Conservation (phyloP, 2,797 vertebrate genomes). For the Neosilurus hyrtlii region DNA sequence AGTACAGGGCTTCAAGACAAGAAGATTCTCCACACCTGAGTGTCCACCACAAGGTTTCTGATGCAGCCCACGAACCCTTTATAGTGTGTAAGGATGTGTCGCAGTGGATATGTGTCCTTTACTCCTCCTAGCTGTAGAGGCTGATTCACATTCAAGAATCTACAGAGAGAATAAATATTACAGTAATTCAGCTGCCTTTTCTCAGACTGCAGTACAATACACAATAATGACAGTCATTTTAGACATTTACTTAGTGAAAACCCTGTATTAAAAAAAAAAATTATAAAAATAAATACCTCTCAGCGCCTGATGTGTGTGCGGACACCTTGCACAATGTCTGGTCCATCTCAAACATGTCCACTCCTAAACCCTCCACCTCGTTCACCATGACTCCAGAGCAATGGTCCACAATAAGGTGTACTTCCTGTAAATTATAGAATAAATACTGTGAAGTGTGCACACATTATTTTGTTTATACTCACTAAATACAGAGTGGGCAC, state of each 20-base stretch:
- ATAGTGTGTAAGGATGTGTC: constrained; percentile 61
- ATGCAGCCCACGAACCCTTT: constrained; percentile 82
- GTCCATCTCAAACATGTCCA: constrained; percentile 66
- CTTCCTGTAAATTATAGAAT: constrained; percentile 65
- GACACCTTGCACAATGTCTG: constrained; percentile 77
- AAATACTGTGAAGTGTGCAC: neutral
- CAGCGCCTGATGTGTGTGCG: constrained; percentile 74
- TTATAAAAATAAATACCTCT: constrained; percentile 71
- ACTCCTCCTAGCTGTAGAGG: constrained; percentile 86
- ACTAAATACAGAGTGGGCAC: neutral
- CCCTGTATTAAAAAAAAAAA: neutral
- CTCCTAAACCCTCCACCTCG: constrained; percentile 60
- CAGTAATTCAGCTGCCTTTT: neutral
- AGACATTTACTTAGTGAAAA: neutral
- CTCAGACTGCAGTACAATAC: neutral
- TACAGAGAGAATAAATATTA: constrained; percentile 46
- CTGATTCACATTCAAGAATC: constrained; percentile 78
- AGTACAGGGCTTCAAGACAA: neutral
- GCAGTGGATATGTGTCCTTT: constrained; percentile 71
- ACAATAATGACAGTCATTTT: neutral
- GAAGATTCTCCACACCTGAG: constrained; percentile 72
- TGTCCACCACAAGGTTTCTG: constrained; percentile 81
- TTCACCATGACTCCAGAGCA: constrained; percentile 70
- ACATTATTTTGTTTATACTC: neutral
- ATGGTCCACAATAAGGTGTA: constrained; percentile 84